Conservation (phyloP, 2,113 vertebrate genomes). For the Malurus cyaneus region DNA sequence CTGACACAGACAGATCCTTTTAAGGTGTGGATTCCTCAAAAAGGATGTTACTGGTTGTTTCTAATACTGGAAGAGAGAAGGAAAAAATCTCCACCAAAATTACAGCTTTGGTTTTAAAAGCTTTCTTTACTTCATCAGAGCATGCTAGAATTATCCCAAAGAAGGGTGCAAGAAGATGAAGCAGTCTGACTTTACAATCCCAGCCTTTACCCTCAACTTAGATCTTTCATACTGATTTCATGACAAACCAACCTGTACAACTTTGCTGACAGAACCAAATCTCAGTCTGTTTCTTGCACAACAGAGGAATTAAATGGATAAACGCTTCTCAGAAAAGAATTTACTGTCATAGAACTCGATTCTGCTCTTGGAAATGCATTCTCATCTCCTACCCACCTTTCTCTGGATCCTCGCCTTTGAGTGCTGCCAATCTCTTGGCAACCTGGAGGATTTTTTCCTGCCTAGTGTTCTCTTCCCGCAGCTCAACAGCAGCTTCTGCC, state of each 20-base stretch:
- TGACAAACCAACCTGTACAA: background rate
- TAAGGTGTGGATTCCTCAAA: background rate
- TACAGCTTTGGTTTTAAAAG: background rate
- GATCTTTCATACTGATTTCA: background rate
- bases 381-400: conserved; percentile 73
- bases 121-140: background rate
- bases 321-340: background rate
- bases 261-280: background rate
- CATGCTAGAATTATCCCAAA: background rate
- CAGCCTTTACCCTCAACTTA: background rate
- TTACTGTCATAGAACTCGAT: background rate
- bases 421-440: conserved; percentile 83
- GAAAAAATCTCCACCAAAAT: background rate
- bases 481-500: conserved; percentile 82
- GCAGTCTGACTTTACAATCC: background rate
- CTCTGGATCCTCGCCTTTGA: conserved; percentile 88
- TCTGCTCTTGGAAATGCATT: background rate
- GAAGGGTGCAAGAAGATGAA: background rate
- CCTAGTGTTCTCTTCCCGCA: conserved; percentile 80
- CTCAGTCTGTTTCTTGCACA: background rate
- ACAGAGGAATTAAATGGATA: background rate
- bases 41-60: background rate
- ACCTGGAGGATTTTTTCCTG: conserved; percentile 85
- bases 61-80: background rate
- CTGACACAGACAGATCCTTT: background rate